Evolutionary conservation across 1,140 invertebrate genomes (phyloP).

Genomic region (Acromyrmex charruanus): DNA sequence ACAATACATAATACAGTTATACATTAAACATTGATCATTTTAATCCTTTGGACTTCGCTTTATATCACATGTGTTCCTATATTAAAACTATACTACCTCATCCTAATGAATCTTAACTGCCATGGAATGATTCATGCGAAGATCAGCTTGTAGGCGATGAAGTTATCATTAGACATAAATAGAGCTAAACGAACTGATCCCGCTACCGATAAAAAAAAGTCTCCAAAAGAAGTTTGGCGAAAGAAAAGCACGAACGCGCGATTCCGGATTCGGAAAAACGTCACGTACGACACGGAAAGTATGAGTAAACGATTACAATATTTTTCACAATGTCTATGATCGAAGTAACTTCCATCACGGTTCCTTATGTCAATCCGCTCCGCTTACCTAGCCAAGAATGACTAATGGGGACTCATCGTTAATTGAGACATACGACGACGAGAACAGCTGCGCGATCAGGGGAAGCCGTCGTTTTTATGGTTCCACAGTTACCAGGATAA

Average conservation of each 20-base stretch:
- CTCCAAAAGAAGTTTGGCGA: not conserved
- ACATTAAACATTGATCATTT: not conserved
- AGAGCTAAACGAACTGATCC: constrained; percentile 7
- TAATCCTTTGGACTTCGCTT: not conserved
- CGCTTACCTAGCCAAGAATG: constrained; percentile 22
- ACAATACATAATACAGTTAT: not conserved
- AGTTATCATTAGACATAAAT: constrained; percentile 32
- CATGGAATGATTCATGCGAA: constrained; percentile 37
- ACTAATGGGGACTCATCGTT: constrained; percentile 61
- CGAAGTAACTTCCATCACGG: constrained; percentile 6
- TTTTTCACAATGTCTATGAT: constrained; percentile 26
- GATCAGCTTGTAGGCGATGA: not conserved
- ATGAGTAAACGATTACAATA: not conserved
- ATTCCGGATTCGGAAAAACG: constrained; percentile 18
- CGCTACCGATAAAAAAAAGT: constrained; percentile 21
- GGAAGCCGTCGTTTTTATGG: constrained; percentile 37
- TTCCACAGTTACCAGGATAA: constrained; percentile 37
- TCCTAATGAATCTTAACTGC: constrained; percentile 10
- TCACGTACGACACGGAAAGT: constrained; percentile 37
- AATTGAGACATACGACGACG: constrained; percentile 64
- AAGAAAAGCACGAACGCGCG: constrained; percentile 48
- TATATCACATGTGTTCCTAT: not conserved
- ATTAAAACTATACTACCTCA: not conserved
- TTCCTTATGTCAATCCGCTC: not conserved
- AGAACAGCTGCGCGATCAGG: constrained; percentile 51